Evolutionary conservation across 30 jellyfish, hydroid and myxozoan genomes (phyloP), one percentile per base, ranked within the genome.

Genomic region (Pelagia noctiluca): DNA sequence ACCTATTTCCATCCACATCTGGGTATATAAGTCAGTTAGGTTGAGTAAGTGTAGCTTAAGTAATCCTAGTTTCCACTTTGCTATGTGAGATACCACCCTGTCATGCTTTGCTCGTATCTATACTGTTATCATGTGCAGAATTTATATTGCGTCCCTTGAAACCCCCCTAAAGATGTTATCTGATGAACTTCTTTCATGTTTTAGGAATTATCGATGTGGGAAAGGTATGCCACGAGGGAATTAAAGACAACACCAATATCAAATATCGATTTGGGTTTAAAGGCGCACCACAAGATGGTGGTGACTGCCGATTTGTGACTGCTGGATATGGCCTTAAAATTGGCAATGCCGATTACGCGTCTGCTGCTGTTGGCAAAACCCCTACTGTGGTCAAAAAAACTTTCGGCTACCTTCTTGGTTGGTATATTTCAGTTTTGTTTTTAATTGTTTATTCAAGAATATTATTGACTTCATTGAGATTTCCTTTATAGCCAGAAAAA

Each of bases 371-470:
- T 2, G 34, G 42, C 25, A 47, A 0, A 8, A 32, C 2, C 18
- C 2, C 72, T 2, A 26, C 11, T n/a, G 60, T 35, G 28, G 13
- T 63, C 25, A 79, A 66, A 47, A 2, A 10, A 33, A 78, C 75
- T 13, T 79, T 79, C 50, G 90, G 90, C 11, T 79, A 79, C 50
- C 8, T 79, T 0, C 72, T 79, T 0, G 48, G 90, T 79, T 16
- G 50, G 85, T 73, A 24, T 25, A 11, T 32, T 33, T 24, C 10
- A 23, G 25, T 29, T 28, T 3, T 16, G 2, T 2, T n/a, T 48
- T 63, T 63, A 16, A 7, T 8, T 7, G 12, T 22, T 57, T 11
- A 7, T 57, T 11, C 11, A 13, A 13, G 29, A 7, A 11, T 63
- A 22, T 63, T 23, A 63, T n/a, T 8, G 12, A n/a, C n/a, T n/a